phyloP scores from a whole-genome alignment of 2,888 invertebrate species.

The Apamea monoglypha region DNA sequence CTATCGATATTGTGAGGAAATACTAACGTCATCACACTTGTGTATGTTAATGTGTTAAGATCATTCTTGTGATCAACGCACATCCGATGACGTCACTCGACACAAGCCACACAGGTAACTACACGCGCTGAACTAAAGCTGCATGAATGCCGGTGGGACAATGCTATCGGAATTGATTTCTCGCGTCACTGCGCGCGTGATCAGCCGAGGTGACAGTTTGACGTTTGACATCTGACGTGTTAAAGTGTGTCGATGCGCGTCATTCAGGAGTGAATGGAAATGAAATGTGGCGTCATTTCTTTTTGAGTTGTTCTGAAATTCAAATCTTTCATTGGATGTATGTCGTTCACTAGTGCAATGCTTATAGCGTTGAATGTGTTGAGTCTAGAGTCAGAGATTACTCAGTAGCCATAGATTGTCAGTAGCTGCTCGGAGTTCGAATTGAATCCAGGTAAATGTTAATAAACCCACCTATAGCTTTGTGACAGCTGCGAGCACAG shows the following conservation, averaged over 20 bases:
- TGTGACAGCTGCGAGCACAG: no score
- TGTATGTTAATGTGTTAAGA: not conserved
- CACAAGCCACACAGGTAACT: slow-evolving; percentile 11
- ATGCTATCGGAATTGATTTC: slow-evolving; percentile 51
- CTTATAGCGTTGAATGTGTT: not conserved
- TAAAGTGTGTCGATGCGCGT: slow-evolving; percentile 30
- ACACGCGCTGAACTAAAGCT: slow-evolving; percentile 1
- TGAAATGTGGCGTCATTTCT: slow-evolving; percentile 15
- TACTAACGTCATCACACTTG: not conserved
- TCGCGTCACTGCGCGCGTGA: slow-evolving; percentile 45
- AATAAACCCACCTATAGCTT: not conserved
- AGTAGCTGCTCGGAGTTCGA: no score
- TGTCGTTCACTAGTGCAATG: not conserved
- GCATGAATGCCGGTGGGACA: slow-evolving; percentile 36
- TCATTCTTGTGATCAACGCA: not conserved
- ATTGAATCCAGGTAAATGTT: not conserved
- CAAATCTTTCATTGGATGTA: not conserved
- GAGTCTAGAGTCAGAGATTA: not conserved
- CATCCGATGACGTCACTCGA: slow-evolving; percentile 1
- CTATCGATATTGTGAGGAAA: not conserved
- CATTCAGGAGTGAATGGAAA: slow-evolving; percentile 3
- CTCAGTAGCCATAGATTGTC: no score
- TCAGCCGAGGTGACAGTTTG: slow-evolving; percentile 33
- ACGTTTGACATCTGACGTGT: slow-evolving; percentile 31
- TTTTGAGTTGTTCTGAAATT: slow-evolving; percentile 6